Base-by-base conservation (phyloP, 2,888 invertebrate genomes). In the Macaria liturata region DNA sequence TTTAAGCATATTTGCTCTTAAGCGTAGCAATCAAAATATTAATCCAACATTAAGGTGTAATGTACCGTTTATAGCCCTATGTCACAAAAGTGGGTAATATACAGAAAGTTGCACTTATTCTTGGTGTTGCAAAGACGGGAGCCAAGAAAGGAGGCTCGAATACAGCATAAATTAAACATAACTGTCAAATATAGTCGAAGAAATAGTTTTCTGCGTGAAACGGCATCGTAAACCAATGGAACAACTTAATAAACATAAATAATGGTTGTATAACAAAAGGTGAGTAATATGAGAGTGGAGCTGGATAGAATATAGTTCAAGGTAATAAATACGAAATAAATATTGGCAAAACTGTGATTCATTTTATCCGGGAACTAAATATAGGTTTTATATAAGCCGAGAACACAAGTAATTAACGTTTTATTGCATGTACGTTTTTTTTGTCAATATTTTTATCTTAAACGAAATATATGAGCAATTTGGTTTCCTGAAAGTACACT, bases 151-250 rank as follows among this genome's bases (percentile, higher is more conserved):
- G 72, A 76, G 78, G 78, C 77, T 76, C 74, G 78, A 78, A 78
- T 72, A 69, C 71, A 77, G 72, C 81, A 80, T 87, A 87, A 88
- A 89, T 86, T 88, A 84, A n/a, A 83, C 84, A 83, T 84, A 84
- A 84, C 79, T 86, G 89, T 89, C 88, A 68, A 75, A 76, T 77
- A 61, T 72, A 67, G 68, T 74, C 66, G 74, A 75, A 76, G 81
- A 81, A 83, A 85, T 83, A 81, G 81, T 78, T 76, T 72, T 74
- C 74, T 73, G 69, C 65, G 75, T 69, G 70, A 74, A 74, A 67
- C 73, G 71, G 62, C 71, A 68, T 81, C 86, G 78, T 88, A 87
- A 87, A 88, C 71, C 75, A 71, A 67, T 71, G 73, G 75, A 69
- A 88, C 84, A 81, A 80, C 83, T 87, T 81, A 81, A 87, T 89